phyloP scores from a whole-genome alignment of 2,888 invertebrate species.

The Isoperla grammatica region DNA sequence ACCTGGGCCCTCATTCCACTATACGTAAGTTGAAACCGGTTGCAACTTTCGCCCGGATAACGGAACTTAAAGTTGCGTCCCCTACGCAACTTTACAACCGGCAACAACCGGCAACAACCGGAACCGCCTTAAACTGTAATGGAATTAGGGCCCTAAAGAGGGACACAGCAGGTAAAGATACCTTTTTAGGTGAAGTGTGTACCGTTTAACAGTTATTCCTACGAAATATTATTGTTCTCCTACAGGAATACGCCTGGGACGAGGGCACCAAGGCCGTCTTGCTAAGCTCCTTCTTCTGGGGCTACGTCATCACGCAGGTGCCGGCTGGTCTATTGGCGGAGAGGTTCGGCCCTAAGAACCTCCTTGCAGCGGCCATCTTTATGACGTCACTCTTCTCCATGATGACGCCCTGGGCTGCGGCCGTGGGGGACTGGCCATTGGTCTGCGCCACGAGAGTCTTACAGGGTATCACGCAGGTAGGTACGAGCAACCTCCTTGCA shows the following conservation, averaged over 20 bases:
- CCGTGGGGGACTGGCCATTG: conserved; percentile 53
- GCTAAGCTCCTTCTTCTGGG: conserved; percentile 69
- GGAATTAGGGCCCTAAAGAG: no score
- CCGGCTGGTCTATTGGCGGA: conserved; percentile 63
- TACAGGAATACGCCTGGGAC: conserved; percentile 56
- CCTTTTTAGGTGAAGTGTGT: no score
- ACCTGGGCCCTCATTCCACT: no score
- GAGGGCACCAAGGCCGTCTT: conserved; percentile 51
- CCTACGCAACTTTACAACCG: no score
- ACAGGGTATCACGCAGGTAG: conserved; percentile 62
- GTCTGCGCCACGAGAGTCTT: conserved; percentile 61
- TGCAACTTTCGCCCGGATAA: no score
- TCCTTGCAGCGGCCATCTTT: conserved; percentile 50
- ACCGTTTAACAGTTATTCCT: no score
- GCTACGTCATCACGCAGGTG: conserved; percentile 64
- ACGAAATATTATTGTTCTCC: conserved; percentile 11
- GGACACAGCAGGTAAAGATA: no score
- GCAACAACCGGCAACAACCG: no score
- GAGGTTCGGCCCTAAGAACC: conserved; percentile 65
- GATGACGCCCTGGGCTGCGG: conserved; percentile 61
- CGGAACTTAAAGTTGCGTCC: no score
- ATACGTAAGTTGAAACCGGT: no score
- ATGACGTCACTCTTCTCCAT: conserved; percentile 59
- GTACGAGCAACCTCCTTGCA: no score
- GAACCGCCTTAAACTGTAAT: no score